Evolutionary conservation across 2,797 vertebrate species (phyloP).

Genomic region (Kryptopterus vitreolus): DNA sequence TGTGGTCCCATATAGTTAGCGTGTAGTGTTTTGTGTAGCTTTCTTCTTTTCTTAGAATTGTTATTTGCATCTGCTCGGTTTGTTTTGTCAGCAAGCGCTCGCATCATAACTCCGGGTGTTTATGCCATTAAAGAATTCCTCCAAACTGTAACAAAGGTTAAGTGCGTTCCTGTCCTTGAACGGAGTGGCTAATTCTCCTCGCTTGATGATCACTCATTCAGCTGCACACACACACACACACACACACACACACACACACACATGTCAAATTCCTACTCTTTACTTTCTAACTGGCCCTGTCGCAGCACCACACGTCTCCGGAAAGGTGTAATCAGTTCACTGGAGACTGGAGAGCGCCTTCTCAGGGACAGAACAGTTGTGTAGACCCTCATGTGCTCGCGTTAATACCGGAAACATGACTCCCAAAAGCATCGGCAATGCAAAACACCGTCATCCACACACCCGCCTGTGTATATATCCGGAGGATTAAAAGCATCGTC

Average conservation of each 20-base stretch:
- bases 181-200: conserved; percentile 3
- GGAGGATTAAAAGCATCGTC: neutral
- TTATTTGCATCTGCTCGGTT: neutral
- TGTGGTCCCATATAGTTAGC: neutral
- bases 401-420: neutral
- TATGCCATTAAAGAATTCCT: neutral
- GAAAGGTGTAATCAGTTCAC: neutral
- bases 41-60: neutral
- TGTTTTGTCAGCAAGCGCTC: neutral
- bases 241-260: neutral
- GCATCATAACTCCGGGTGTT: neutral
- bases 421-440: neutral
- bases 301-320: neutral
- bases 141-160: conserved; percentile 25
- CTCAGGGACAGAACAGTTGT: neutral
- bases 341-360: neutral
- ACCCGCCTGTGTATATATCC: neutral
- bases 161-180: conserved; percentile 1
- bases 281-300: neutral
- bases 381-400: neutral
- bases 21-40: neutral
- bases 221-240: neutral
- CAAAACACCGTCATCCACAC: neutral
- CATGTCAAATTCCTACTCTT: neutral
- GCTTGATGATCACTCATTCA: conserved; percentile 19